Conservation (phyloP, 2,797 vertebrate species). For the Chiloscyllium punctatum region DNA sequence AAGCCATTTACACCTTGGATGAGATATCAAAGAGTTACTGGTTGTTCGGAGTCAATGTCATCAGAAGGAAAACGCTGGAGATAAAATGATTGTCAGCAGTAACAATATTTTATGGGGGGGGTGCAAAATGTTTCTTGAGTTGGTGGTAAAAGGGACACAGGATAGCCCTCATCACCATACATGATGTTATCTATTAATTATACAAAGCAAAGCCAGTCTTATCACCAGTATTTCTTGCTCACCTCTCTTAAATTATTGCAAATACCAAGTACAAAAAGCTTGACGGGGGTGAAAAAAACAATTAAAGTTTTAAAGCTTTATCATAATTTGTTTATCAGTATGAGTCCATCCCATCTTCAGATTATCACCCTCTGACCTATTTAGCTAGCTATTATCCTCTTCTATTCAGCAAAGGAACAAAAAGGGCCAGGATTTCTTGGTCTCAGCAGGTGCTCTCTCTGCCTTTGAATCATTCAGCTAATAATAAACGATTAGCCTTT, state of each 20-base stretch:
- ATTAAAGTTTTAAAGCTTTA: constrained; percentile 1
- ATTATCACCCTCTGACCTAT: background rate
- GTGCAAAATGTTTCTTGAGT: background rate
- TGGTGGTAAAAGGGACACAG: background rate
- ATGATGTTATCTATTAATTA: background rate
- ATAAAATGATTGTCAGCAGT: background rate
- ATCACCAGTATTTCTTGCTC: constrained; percentile 9
- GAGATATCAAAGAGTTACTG: background rate
- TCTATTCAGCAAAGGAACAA: constrained; percentile 42
- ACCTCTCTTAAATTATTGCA: background rate
- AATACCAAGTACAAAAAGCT: background rate
- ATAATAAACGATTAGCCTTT: constrained; percentile 50
- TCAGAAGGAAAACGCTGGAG: background rate
- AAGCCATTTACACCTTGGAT: background rate
- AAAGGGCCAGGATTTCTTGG: constrained; percentile 42
- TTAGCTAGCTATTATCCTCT: constrained; percentile 8
- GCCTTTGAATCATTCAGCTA: constrained; percentile 39
- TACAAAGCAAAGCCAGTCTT: constrained; percentile 12
- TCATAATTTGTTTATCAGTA: constrained; percentile 24
- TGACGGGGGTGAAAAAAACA: background rate
- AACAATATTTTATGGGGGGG: background rate
- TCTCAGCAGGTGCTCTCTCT: constrained; percentile 43
- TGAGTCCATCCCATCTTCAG: background rate
- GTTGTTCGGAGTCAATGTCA: background rate
- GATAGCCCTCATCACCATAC: background rate